Evolutionary conservation across 2,888 invertebrate genomes (phyloP).

Genomic region (Drosophila merina): DNA sequence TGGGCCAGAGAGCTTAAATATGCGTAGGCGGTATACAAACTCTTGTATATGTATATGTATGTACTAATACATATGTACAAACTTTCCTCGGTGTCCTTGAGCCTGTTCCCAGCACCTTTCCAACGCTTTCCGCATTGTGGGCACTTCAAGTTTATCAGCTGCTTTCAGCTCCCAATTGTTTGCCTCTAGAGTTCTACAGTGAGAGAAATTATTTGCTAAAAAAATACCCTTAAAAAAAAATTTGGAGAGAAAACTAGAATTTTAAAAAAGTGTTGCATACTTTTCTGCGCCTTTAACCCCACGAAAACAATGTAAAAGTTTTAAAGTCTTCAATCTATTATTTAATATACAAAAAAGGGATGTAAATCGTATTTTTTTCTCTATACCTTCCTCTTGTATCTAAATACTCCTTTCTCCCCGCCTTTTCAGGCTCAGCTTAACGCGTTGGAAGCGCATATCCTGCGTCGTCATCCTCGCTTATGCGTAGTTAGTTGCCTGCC

Average conservation of each 20-base stretch:
- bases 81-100: conserved; percentile 29
- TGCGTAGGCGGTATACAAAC: conserved; percentile 38
- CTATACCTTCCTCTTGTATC: background rate
- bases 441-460: conserved; percentile 61
- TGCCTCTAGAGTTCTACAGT: background rate
- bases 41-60: conserved; percentile 7
- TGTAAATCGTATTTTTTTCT: too few species aligned
- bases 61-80: conserved; percentile 3
- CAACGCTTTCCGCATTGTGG: conserved; percentile 41
- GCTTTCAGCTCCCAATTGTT: conserved; percentile 38
- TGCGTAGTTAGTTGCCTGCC: conserved; percentile 73
- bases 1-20: conserved; percentile 10
- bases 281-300: too few species aligned
- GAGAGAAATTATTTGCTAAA: background rate
- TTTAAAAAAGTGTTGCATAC: too few species aligned
- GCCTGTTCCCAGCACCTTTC: conserved; percentile 37
- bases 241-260: too few species aligned
- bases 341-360: background rate
- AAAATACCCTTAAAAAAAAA: too few species aligned
- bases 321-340: background rate
- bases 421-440: conserved; percentile 19
- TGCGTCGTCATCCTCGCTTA: conserved; percentile 54
- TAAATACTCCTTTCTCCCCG: too few species aligned
- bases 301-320: background rate
- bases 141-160: conserved; percentile 43